Base-by-base conservation (phyloP, 2,797 vertebrate species). In the Setipinna tenuifilis region DNA sequence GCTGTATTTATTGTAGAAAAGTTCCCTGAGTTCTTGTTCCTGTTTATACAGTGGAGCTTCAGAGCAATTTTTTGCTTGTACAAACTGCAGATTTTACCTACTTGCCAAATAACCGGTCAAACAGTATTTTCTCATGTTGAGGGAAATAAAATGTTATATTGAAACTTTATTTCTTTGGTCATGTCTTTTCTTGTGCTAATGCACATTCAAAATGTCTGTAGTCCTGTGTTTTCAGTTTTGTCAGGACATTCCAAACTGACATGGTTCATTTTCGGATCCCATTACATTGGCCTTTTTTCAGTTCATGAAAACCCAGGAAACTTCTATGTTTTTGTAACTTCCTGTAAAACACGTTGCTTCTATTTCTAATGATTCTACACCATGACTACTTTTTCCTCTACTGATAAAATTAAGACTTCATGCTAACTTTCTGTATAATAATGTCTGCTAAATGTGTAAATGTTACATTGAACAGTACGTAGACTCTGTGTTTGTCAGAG, bases 1-100 rank as follows among this genome's bases (percentile, higher is more conserved):
- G 94, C 94, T 96, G 93, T 98, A 98, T 99, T 98, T 98, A 99
- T 98, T 98, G 94, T 96, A 94, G 91, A 96, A 96, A 95, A 94
- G 93, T 94, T 95, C 28, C 65, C 14, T 31, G 71, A 78, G 71
- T 44, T 78, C 71, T 78, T 41, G 35, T 41, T 78, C 71, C 71
- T 78, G 31, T 78, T 78, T 78, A 41, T 96, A 96, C 31, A 41
- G 95, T 95, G 94, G 94, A 96, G 95, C 96, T 96, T 95, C 94
- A 93, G 95, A 95, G 95, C 95, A 94, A 95, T 94, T 95, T 95
- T 97, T 97, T 96, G 97, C 97, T 97, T 98, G 94, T 98, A 97
- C 91, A 95, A 93, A 94, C 91, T 96, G 96, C 95, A 96, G 97
- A 96, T 97, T 97, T 98, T 97, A 97, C 94, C 95, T 96, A 95